Conservation (phyloP, 2,888 invertebrate genomes). For the Chelonus formosanus region DNA sequence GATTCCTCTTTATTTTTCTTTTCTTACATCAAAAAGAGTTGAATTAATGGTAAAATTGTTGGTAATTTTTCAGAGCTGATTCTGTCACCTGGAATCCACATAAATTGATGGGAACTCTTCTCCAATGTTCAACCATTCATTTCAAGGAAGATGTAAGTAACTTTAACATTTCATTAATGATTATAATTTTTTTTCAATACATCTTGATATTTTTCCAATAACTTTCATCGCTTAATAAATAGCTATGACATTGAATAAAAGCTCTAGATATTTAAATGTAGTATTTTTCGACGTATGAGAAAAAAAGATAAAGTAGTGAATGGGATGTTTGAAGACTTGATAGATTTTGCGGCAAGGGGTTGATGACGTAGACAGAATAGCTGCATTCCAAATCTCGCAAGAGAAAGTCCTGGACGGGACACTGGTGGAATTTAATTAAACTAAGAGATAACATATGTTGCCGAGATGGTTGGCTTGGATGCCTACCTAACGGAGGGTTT, state of each 20-base stretch:
- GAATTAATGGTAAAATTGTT: conserved; percentile 21
- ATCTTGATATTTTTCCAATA: too few relatives aligned
- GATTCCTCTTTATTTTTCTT: background rate
- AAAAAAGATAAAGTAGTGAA: background rate
- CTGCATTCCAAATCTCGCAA: conserved; percentile 54
- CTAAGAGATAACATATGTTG: conserved; percentile 67
- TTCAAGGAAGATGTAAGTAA: conserved; percentile 92
- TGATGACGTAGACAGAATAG: conserved; percentile 37
- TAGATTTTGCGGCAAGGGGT: conserved; percentile 32
- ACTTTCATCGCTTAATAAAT: too few relatives aligned
- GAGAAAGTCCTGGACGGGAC: conserved; percentile 44
- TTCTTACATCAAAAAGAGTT: background rate
- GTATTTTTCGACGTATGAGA: background rate
- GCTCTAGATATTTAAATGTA: too few relatives aligned
- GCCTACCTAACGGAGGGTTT: conserved; percentile 38
- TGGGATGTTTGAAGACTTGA: conserved; percentile 9
- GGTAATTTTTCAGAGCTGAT: conserved; percentile 77
- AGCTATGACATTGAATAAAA: too few relatives aligned
- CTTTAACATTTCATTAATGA: background rate
- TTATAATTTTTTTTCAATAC: too few relatives aligned
- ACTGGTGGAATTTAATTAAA: conserved; percentile 73
- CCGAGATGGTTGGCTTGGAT: conserved; percentile 45
- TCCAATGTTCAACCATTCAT: conserved; percentile 97
- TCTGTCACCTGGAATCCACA: conserved; percentile 99
- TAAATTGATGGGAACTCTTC: conserved; percentile 95